phyloP scores from a whole-genome alignment of 2,888 invertebrate species.

The Tribolium freemani region DNA sequence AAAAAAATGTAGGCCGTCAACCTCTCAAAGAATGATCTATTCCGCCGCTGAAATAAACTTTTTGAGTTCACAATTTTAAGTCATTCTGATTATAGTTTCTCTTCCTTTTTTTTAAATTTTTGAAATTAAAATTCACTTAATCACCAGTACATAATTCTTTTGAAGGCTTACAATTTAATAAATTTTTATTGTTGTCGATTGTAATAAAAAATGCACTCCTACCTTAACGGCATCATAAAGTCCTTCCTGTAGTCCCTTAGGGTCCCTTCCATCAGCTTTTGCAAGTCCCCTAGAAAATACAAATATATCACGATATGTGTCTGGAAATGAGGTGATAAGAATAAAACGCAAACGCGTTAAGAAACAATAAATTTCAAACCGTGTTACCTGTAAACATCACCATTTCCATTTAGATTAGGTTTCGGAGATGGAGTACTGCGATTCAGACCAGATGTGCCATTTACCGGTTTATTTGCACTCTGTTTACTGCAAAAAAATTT shows the following conservation, averaged over 20 bases:
- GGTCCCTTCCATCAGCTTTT: constrained; percentile 47
- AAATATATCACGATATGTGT: not conserved
- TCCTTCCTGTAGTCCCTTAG: constrained; percentile 54
- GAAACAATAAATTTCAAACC: constrained; percentile 8
- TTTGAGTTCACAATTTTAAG: too few species aligned
- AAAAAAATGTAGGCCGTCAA: too few species aligned
- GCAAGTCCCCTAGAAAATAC: constrained; percentile 36
- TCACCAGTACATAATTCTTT: too few species aligned
- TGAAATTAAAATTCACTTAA: too few species aligned
- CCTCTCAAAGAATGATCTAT: too few species aligned
- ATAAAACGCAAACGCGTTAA: not conserved
- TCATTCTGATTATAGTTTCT: too few species aligned
- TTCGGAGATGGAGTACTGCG: constrained; percentile 58
- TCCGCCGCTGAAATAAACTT: too few species aligned
- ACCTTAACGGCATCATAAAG: constrained; percentile 66
- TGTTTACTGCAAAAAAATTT: constrained; percentile 2
- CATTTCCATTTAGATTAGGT: constrained; percentile 60
- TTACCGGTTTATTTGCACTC: constrained; percentile 49
- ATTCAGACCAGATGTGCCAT: constrained; percentile 58
- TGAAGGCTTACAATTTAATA: not conserved
- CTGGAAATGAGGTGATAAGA: not conserved
- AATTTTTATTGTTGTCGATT: not conserved
- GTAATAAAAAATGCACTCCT: constrained; percentile 42
- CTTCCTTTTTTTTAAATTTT: too few species aligned
- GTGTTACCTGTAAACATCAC: constrained; percentile 54